These are phyloP conservation scores for Colius striatus DNA, from an alignment of 2,113 vertebrate genomes.

Conservation along the genomic window DNA sequence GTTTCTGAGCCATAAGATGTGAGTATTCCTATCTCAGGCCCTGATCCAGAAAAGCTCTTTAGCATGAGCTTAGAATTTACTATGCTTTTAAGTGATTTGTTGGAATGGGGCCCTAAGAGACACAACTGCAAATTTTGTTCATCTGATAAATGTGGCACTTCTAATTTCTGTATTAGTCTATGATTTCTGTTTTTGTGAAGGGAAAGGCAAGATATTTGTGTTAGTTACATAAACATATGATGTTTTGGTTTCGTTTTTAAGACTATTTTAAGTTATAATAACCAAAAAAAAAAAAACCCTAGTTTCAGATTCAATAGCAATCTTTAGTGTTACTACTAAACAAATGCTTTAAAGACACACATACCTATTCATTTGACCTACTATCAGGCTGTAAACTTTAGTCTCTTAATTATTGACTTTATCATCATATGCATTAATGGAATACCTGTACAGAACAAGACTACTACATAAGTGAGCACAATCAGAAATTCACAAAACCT, in stretches of 20 bases:
- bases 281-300: background rate
- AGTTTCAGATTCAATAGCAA: background rate
- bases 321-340: background rate
- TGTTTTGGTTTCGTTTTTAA: background rate
- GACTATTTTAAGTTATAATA: background rate
- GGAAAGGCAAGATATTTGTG: background rate
- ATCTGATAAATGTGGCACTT: background rate
- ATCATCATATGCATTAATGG: background rate
- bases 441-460: background rate
- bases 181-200: background rate
- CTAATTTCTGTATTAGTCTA: background rate
- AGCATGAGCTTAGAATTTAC: background rate
- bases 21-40: background rate
- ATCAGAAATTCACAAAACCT: background rate
- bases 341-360: background rate
- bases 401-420: background rate
- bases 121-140: conserved; percentile 24
- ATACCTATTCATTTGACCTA: background rate
- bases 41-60: conserved; percentile 50
- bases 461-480: background rate
- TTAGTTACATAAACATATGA: background rate
- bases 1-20: background rate
- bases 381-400: background rate
- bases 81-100: background rate
- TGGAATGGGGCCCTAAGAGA: conserved; percentile 26